Evolutionary conservation across 2,113 vertebrate genomes (phyloP).

Genomic region (Lampris incognitus): DNA sequence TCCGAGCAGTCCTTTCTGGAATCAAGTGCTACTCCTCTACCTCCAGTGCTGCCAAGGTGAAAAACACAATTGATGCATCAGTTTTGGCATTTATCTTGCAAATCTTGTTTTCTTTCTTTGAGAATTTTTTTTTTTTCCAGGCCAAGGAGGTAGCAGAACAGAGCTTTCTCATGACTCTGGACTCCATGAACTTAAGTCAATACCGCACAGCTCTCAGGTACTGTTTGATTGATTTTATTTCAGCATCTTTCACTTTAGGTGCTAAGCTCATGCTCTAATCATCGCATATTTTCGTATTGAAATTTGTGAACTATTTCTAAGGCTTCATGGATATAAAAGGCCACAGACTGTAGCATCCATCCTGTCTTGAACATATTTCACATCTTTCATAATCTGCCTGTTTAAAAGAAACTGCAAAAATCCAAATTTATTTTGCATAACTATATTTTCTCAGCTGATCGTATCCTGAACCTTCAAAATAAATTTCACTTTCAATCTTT

Average conservation of each 20-base stretch:
- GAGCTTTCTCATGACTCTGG: conserved; percentile 82
- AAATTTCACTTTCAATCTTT: too few species aligned
- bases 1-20: conserved; percentile 91
- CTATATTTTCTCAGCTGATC: too few species aligned
- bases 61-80: neutral
- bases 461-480: too few species aligned
- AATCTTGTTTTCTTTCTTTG: conserved; percentile 6
- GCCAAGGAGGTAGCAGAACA: conserved; percentile 90
- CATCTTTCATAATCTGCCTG: too few species aligned
- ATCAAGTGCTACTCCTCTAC: conserved; percentile 92
- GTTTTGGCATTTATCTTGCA: neutral
- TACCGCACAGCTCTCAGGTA: conserved; percentile 88
- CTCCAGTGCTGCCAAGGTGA: conserved; percentile 88
- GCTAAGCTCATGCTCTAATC: neutral
- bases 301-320: neutral
- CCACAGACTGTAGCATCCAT: too few species aligned
- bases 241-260: neutral
- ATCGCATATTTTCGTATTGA: neutral
- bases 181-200: conserved; percentile 81
- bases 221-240: neutral
- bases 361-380: too few species aligned
- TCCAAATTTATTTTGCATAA: too few species aligned
- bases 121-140: conserved; percentile 74
- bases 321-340: too few species aligned
- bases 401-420: too few species aligned